phyloP scores from a whole-genome alignment of 1,140 invertebrate species.

The Ostrea denselamellosa region DNA sequence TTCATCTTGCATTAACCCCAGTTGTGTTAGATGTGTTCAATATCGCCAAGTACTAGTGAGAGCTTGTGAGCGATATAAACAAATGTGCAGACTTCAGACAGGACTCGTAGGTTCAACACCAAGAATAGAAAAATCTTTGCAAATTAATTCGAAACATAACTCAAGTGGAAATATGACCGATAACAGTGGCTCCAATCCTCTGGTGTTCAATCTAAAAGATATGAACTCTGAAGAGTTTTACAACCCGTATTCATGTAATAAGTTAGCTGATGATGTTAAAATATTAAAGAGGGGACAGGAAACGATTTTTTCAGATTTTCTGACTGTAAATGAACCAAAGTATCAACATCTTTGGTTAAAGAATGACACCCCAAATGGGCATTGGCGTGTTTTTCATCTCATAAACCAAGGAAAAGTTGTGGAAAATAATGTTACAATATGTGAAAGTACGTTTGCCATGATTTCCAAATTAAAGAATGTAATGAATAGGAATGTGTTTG shows the following conservation, averaged over 20 bases:
- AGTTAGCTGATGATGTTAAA: slow-evolving; percentile 48
- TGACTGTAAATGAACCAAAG: slow-evolving; percentile 42
- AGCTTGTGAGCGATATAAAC: slow-evolving; percentile 43
- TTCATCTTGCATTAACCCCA: slow-evolving; percentile 58
- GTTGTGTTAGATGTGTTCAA: slow-evolving; percentile 67
- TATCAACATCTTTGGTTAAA: slow-evolving; percentile 57
- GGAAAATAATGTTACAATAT: slow-evolving; percentile 55
- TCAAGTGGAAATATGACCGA: neutral
- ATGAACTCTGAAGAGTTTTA: slow-evolving; percentile 50
- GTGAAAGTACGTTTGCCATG: slow-evolving; percentile 63
- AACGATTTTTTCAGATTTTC: slow-evolving; percentile 59
- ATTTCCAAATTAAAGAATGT: slow-evolving; percentile 52
- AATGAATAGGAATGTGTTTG: slow-evolving; percentile 71
- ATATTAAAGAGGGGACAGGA: slow-evolving; percentile 54
- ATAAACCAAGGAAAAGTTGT: slow-evolving; percentile 68
- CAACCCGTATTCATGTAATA: slow-evolving; percentile 20
- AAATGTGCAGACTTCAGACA: slow-evolving; percentile 17
- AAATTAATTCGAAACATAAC: slow-evolving; percentile 4
- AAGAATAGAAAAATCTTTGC: neutral
- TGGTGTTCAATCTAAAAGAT: slow-evolving; percentile 56
- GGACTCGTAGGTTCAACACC: neutral
- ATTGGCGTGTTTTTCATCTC: slow-evolving; percentile 70
- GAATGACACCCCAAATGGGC: slow-evolving; percentile 67
- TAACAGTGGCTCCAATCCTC: slow-evolving; percentile 49
- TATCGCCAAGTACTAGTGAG: slow-evolving; percentile 54